Evolutionary conservation across 2,888 invertebrate genomes (phyloP).

Genomic region (Agrochola lota): DNA sequence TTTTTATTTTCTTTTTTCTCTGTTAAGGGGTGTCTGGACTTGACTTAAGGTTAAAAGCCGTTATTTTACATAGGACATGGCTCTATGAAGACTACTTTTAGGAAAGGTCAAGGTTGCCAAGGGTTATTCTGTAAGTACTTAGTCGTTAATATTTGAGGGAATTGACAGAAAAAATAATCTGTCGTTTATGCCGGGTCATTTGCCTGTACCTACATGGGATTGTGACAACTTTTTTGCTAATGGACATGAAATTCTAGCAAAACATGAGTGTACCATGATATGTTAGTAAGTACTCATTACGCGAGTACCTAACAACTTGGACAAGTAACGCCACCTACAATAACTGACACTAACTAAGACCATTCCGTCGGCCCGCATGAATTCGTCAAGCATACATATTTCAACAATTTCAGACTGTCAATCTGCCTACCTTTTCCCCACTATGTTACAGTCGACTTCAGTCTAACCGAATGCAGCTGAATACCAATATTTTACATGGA

Average conservation of each 20-base stretch:
- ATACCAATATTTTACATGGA: background rate
- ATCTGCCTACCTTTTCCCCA: background rate
- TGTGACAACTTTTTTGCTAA: background rate
- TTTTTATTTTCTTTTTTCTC: background rate
- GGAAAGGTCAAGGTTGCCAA: background rate
- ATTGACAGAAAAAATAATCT: background rate
- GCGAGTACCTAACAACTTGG: background rate
- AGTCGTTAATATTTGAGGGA: background rate
- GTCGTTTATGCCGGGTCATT: background rate
- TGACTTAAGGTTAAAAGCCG: background rate
- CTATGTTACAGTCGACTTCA: background rate
- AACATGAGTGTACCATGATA: background rate
- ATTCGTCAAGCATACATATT: background rate
- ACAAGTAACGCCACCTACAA: conserved; percentile 5
- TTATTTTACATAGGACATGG: background rate
- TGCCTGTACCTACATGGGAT: background rate
- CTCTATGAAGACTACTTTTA: too few species aligned
- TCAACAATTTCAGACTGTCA: background rate
- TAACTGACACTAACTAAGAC: background rate
- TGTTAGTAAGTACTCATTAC: background rate
- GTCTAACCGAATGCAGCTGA: background rate
- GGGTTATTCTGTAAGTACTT: background rate
- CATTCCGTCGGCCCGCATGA: background rate
- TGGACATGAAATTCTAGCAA: background rate
- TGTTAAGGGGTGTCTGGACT: background rate